Conservation (phyloP, 2,113 vertebrate species). For the Aegithalos caudatus region DNA sequence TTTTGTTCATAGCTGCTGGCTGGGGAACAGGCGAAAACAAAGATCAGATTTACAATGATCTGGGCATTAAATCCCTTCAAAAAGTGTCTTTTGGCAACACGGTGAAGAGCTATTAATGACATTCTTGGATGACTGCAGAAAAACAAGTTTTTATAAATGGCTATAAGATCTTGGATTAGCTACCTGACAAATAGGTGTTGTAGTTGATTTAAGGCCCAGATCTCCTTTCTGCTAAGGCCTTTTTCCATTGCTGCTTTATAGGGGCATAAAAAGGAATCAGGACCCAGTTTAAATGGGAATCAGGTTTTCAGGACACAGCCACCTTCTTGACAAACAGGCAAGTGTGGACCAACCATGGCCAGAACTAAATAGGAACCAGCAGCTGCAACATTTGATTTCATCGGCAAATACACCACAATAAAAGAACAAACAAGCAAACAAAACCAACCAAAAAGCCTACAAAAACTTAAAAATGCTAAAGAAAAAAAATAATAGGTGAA, state of each 20-base stretch:
- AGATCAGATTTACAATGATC: slow-evolving; percentile 19
- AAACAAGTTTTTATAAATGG: slow-evolving; percentile 1
- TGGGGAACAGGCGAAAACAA: slow-evolving; percentile 7
- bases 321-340: neutral
- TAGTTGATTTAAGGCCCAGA: neutral
- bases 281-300: neutral
- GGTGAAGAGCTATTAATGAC: neutral
- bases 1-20: slow-evolving; percentile 37
- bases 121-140: neutral
- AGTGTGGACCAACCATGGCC: neutral
- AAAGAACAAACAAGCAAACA: neutral
- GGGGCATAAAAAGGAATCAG: neutral
- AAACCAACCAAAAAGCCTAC: neutral
- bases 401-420: neutral
- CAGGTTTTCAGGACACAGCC: accelerated
- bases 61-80: slow-evolving; percentile 12
- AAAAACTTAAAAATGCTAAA: neutral
- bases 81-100: slow-evolving; percentile 23
- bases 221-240: neutral
- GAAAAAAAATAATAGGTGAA: neutral
- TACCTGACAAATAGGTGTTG: slow-evolving; percentile 26
- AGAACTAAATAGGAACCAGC: neutral
- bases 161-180: neutral
- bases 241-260: neutral
- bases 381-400: neutral